Percentiles rank a stretch among this genome's conserved stretches.
These are phyloP conservation scores for Galaxias olidus DNA, from an alignment of 2,797 vertebrate genomes.

Conservation along the genomic window DNA sequence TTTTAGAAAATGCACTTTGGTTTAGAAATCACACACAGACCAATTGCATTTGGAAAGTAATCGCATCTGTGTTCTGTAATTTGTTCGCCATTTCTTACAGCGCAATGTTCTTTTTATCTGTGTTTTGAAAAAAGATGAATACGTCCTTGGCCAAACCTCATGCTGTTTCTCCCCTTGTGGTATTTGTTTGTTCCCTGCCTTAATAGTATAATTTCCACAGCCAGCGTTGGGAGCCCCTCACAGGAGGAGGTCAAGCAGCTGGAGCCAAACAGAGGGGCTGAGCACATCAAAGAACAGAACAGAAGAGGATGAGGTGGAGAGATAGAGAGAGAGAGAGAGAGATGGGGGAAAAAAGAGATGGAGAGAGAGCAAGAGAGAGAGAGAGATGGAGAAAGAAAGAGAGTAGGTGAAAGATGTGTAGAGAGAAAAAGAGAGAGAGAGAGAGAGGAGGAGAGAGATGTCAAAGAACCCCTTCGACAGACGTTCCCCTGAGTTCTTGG, in stretches of 20 bases:
- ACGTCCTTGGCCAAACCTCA: slow-evolving; percentile 22
- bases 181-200: slow-evolving; percentile 16
- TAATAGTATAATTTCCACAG: slow-evolving; percentile 37
- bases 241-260: slow-evolving; percentile 48
- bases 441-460: slow-evolving; percentile 32
- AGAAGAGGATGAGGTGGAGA: slow-evolving; percentile 12
- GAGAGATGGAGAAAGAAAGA: slow-evolving; percentile 4
- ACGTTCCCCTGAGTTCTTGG: slow-evolving; percentile 38
- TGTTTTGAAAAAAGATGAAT: slow-evolving; percentile 32
- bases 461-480: slow-evolving; percentile 39
- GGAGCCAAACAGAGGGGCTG: slow-evolving; percentile 36
- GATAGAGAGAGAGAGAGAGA: slow-evolving; percentile 13
- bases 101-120: neutral
- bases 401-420: neutral
- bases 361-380: slow-evolving; percentile 8
- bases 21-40: no score
- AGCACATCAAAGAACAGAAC: slow-evolving; percentile 49
- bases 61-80: neutral
- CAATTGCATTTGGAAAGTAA: neutral
- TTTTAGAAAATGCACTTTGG: no score
- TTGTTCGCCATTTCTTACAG: neutral
- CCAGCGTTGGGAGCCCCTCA: slow-evolving; percentile 35
- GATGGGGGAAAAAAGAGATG: neutral
- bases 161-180: slow-evolving; percentile 37
- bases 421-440: slow-evolving; percentile 1